Percentiles rank a stretch among this genome's conserved stretches.
These are phyloP conservation scores for Chelidonichthys spinosus DNA, from an alignment of 2,797 vertebrate genomes.

Conservation along the genomic window DNA sequence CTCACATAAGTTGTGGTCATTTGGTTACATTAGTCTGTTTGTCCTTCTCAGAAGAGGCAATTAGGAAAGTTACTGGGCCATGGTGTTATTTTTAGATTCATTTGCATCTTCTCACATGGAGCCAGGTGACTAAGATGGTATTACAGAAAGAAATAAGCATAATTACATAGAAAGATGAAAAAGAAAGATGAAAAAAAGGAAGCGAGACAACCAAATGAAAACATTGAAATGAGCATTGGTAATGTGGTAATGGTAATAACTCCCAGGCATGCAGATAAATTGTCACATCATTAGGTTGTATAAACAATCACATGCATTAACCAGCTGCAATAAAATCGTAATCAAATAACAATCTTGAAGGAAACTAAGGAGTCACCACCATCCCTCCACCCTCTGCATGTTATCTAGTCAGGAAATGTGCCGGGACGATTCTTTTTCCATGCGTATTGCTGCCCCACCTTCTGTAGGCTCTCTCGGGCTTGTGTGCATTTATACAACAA, in stretches of 20 bases:
- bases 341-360: conserved; percentile 50
- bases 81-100: conserved; percentile 15
- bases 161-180: background rate
- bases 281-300: conserved; percentile 38
- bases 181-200: conserved; percentile 3
- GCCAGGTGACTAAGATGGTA: conserved; percentile 10
- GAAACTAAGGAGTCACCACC: conserved; percentile 21
- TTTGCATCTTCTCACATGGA: conserved; percentile 19
- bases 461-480: background rate
- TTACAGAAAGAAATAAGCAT: conserved; percentile 12
- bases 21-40: conserved; percentile 22
- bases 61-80: conserved; percentile 18
- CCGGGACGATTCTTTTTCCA: conserved; percentile 33
- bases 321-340: conserved; percentile 44
- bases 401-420: conserved; percentile 41
- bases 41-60: conserved; percentile 19
- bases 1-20: conserved; percentile 34
- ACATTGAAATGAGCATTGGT: conserved; percentile 8
- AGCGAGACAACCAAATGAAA: conserved; percentile 7
- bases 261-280: conserved; percentile 23
- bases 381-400: conserved; percentile 19
- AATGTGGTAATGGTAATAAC: conserved; percentile 25
- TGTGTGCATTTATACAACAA: conserved; percentile 2
- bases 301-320: conserved; percentile 48
- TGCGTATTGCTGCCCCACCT: conserved; percentile 17